These are phyloP conservation scores for Campaea margaritaria DNA, from an alignment of 2,888 invertebrate genomes.

Conservation along the genomic window DNA sequence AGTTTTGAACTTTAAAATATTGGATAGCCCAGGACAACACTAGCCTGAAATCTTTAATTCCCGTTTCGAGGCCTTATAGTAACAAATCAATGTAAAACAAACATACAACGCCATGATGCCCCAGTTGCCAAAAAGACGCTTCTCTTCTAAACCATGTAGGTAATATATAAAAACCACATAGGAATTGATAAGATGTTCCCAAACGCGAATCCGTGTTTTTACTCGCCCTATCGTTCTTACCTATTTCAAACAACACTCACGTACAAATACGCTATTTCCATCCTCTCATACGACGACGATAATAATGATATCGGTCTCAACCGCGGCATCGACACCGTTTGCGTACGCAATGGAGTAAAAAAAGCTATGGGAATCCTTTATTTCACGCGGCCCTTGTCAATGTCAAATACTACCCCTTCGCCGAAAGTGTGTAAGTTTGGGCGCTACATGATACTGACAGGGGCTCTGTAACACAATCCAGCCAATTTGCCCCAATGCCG, in stretches of 20 bases:
- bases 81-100: too few relatives aligned
- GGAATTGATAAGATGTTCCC: too few relatives aligned
- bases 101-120: too few relatives aligned
- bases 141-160: too few relatives aligned
- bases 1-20: too few relatives aligned
- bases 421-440: slow-evolving; percentile 40
- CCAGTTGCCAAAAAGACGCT: too few relatives aligned
- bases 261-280: slow-evolving; percentile 11
- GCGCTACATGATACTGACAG: slow-evolving; percentile 50
- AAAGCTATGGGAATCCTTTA: slow-evolving; percentile 40
- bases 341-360: slow-evolving; percentile 41
- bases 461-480: slow-evolving; percentile 43
- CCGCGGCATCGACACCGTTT: slow-evolving; percentile 35
- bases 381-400: slow-evolving; percentile 47
- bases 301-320: slow-evolving; percentile 33
- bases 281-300: slow-evolving; percentile 19
- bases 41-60: too few relatives aligned
- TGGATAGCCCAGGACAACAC: too few relatives aligned
- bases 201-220: background rate
- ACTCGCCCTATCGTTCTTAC: background rate
- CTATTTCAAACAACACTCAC: slow-evolving; percentile 7
- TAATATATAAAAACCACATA: too few relatives aligned
- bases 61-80: too few relatives aligned
- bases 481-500: slow-evolving; percentile 28
- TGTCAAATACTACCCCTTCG: slow-evolving; percentile 44